Base-by-base conservation (phyloP, 2,113 vertebrate species). In the Arenaria interpres region DNA sequence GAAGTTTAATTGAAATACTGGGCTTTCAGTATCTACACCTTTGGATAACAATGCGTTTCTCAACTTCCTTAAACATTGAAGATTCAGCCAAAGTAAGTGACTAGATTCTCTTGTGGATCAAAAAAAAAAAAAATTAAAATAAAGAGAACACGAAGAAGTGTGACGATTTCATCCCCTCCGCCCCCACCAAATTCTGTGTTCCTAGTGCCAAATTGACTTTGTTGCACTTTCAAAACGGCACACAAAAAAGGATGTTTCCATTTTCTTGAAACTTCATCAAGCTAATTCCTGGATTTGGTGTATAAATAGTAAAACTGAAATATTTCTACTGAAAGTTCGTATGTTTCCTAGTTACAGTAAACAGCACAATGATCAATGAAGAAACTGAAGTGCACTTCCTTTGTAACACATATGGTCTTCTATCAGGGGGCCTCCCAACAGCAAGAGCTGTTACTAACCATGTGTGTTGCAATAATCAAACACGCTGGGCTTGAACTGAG, bases 311-410 rank as follows among this genome's bases (percentile, higher is more conserved):
- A 94, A 81, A 89, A 57, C 23, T 35, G 59, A 54, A 90, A 24
- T 84, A 94, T 69, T 85, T 88, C 76, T 90, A 60, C 39, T 48
- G 17, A 17, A 69, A 45, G 51, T 57, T 67, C 25, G 1, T 32
- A 16, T 33, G 87, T 90, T 94, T 90, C 57, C 77, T 79, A 88
- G 93, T 57, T 78, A 83, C 60, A 79, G 74, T 79, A 94, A 91
- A 78, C 62, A 97, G 71, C 64, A 84, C 37, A 74, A 67, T 25
- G 75, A 91, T 88, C 63, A 64, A 50, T 66, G 77, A 84, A 93
- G 48, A 75, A 81, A 81, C n/a, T 72, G 66, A 95, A 85, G 33
- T 4, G 25, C 22, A 10, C 33, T 85, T 76, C 76, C 76, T 82
- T n/a, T 73, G 28, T 45, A 76, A 68, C 57, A 83, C 74, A 83